Conservation (phyloP, 1,140 invertebrate genomes). For the Protaetia brevitarsis region DNA sequence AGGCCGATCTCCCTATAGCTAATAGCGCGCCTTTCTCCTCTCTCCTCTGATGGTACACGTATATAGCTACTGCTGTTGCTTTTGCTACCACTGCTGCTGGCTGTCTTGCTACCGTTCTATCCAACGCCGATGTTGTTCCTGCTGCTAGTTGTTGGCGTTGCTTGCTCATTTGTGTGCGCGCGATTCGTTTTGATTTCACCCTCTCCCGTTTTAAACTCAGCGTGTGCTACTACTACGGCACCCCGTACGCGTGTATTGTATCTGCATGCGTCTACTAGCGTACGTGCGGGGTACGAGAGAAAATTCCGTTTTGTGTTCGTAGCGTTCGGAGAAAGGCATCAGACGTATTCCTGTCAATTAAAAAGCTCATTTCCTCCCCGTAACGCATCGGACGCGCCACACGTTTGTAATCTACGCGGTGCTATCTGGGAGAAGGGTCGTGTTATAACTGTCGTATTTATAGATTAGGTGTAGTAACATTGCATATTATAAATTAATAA, state of each 20-base stretch:
- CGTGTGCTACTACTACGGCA: no score
- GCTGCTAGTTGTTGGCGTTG: neutral
- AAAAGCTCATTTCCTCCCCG: slow-evolving; percentile 20
- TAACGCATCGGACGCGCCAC: neutral
- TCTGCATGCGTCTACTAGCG: neutral
- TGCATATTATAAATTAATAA: no score
- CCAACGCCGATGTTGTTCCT: neutral
- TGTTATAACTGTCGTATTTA: no score
- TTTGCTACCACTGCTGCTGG: neutral
- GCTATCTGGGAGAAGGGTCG: no score
- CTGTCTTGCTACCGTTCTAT: no score
- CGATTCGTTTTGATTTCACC: slow-evolving; percentile 36
- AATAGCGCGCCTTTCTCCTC: neutral
- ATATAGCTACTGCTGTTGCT: slow-evolving; percentile 20
- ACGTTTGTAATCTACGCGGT: neutral
- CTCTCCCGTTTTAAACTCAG: slow-evolving; percentile 21
- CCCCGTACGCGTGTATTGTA: neutral
- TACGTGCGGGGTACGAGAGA: slow-evolving; percentile 1
- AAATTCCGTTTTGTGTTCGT: neutral
- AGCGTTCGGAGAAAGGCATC: neutral
- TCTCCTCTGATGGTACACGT: neutral
- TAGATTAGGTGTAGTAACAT: no score
- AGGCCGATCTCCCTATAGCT: slow-evolving; percentile 25
- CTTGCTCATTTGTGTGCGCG: slow-evolving; percentile 30
- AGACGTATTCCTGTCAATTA: slow-evolving; percentile 21